Evolutionary conservation across 2,888 invertebrate genomes (phyloP).

Genomic region (Lithophane leautieri): DNA sequence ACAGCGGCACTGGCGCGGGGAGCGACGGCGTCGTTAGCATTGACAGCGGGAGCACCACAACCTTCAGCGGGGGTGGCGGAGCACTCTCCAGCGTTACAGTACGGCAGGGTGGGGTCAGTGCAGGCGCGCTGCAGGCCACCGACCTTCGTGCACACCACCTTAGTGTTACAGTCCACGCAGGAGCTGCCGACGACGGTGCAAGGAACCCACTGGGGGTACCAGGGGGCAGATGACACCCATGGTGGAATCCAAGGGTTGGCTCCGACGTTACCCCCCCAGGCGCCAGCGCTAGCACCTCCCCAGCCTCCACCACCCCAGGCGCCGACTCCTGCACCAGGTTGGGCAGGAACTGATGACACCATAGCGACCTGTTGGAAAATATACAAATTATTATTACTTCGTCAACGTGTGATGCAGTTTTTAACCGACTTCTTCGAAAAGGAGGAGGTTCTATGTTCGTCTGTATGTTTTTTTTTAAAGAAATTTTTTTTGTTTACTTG

Average conservation of each 20-base stretch:
- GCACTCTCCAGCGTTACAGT: conserved; percentile 87
- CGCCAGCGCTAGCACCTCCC: conserved; percentile 47
- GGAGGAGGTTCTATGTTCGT: too few relatives aligned
- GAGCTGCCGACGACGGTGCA: conserved; percentile 80
- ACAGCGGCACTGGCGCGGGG: conserved; percentile 29
- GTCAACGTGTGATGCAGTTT: background rate
- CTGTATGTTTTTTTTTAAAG: too few relatives aligned
- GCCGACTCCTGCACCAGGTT: conserved; percentile 59
- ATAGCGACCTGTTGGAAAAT: conserved; percentile 74
- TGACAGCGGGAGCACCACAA: conserved; percentile 69
- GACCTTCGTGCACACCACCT: conserved; percentile 82
- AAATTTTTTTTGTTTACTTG: background rate
- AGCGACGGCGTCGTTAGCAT: conserved; percentile 34
- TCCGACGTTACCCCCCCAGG: conserved; percentile 65
- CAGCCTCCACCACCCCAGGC: conserved; percentile 61
- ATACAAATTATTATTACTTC: conserved; percentile 17
- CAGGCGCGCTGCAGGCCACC: conserved; percentile 82
- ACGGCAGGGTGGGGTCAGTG: conserved; percentile 82
- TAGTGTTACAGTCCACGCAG: conserved; percentile 83
- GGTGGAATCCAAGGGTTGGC: conserved; percentile 84
- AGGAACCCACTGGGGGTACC: conserved; percentile 83
- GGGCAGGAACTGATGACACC: conserved; percentile 77
- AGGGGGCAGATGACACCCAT: conserved; percentile 82
- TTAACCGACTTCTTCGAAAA: too few relatives aligned
- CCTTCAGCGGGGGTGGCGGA: conserved; percentile 84